Evolutionary conservation across 2,113 vertebrate genomes (phyloP).

Genomic region (Odobenus rosmarus): DNA sequence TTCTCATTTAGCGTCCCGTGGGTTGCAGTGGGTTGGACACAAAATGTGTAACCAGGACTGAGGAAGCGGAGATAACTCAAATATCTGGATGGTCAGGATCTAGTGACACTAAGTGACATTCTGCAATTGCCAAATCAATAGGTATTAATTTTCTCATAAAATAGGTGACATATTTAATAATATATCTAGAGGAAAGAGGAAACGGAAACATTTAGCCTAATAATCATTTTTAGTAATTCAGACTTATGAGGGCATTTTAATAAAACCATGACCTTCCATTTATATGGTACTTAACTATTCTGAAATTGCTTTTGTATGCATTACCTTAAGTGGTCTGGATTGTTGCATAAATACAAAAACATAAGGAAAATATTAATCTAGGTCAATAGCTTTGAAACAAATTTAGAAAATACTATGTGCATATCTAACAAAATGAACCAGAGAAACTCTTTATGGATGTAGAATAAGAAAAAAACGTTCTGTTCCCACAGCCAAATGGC

Average conservation of each 20-base stretch:
- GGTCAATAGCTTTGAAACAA: neutral
- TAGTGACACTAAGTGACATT: neutral
- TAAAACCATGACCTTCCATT: conserved; percentile 17
- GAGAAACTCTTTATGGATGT: neutral
- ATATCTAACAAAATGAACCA: neutral
- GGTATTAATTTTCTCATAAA: conserved; percentile 55
- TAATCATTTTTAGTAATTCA: conserved; percentile 51
- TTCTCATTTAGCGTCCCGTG: neutral
- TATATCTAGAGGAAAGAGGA: conserved; percentile 27
- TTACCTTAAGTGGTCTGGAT: conserved; percentile 17
- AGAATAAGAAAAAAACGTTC: neutral
- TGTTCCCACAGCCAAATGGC: neutral
- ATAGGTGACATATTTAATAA: conserved; percentile 13
- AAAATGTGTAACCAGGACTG: neutral
- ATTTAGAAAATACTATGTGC: neutral
- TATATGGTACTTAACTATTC: neutral
- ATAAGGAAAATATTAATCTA: conserved; percentile 22
- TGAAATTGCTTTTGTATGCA: neutral
- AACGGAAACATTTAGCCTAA: conserved; percentile 49
- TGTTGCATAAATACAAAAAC: neutral
- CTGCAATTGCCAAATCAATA: conserved; percentile 38
- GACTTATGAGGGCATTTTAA: conserved; percentile 10
- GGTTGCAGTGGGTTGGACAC: neutral
- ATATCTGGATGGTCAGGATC: neutral
- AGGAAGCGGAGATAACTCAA: neutral